These are phyloP conservation scores for Drosophila sechellia DNA, from an alignment of 1,140 invertebrate species.

Conservation along the genomic window DNA sequence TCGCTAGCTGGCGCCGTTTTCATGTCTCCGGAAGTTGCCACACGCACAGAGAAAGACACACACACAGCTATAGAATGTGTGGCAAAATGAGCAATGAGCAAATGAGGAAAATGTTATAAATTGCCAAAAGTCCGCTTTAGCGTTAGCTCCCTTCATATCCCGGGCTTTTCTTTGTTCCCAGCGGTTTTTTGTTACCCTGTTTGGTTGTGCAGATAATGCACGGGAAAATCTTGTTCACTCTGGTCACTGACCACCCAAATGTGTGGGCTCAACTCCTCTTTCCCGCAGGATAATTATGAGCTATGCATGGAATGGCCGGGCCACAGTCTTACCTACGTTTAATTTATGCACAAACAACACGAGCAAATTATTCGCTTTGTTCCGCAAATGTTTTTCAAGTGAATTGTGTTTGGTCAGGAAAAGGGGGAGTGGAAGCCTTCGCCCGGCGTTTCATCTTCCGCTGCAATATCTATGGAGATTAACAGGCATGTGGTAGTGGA, in stretches of 20 bases:
- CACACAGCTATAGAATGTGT: conserved; percentile 41
- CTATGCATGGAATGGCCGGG: conserved; percentile 56
- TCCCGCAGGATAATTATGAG: conserved; percentile 69
- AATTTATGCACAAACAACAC: conserved; percentile 70
- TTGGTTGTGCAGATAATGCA: conserved; percentile 68
- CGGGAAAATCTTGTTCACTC: conserved; percentile 67
- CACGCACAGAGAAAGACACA: conserved; percentile 17
- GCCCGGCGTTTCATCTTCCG: conserved; percentile 24
- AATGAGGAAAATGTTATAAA: conserved; percentile 80
- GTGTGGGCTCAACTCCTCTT: conserved; percentile 3
- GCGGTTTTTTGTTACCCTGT: conserved; percentile 23
- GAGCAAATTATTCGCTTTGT: conserved; percentile 76
- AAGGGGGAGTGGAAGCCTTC: not conserved
- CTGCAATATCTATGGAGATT: conserved; percentile 39
- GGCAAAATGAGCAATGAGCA: conserved; percentile 44
- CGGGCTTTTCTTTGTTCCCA: conserved; percentile 26
- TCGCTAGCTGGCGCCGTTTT: conserved; percentile 66
- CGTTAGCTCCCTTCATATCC: not conserved
- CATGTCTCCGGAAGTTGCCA: conserved; percentile 64
- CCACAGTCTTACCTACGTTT: conserved; percentile 21
- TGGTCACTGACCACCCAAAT: conserved; percentile 39
- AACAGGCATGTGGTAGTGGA: conserved; percentile 35
- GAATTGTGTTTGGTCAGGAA: conserved; percentile 33
- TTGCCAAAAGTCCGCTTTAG: conserved; percentile 64
- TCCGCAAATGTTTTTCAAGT: conserved; percentile 58